These are phyloP conservation scores for Pelodiscus sinensis DNA, from an alignment of 2,113 vertebrate genomes.

Conservation along the genomic window DNA sequence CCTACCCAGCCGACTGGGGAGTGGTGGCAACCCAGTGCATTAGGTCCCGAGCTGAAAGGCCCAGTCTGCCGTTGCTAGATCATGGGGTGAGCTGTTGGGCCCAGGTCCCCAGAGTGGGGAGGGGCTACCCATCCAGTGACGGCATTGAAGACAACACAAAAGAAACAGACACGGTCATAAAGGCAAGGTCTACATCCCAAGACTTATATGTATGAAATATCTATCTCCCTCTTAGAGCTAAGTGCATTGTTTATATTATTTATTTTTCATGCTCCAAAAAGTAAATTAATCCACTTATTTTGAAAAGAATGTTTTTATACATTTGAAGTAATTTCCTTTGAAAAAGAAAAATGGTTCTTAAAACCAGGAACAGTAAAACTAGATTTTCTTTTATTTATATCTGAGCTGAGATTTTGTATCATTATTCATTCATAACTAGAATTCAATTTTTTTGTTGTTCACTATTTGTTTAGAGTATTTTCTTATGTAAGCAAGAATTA, in stretches of 20 bases:
- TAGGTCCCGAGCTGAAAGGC: too few species aligned
- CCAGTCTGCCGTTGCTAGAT: too few species aligned
- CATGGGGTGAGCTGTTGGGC: too few species aligned
- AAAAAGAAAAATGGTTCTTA: constrained; percentile 70
- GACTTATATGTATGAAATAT: neutral
- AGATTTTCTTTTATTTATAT: constrained; percentile 14
- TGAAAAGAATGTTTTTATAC: constrained; percentile 63
- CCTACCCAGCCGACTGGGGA: too few species aligned
- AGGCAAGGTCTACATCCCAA: constrained; percentile 16
- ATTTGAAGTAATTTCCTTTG: constrained; percentile 65
- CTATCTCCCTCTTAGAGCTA: neutral
- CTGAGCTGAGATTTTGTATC: constrained; percentile 44
- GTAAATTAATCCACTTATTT: constrained; percentile 67
- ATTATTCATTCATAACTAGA: constrained; percentile 70
- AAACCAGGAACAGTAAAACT: constrained; percentile 54
- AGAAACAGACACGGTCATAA: neutral
- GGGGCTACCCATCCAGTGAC: too few species aligned
- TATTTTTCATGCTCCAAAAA: constrained; percentile 65
- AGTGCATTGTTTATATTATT: constrained; percentile 59
- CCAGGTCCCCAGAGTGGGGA: too few species aligned
- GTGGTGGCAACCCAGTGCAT: too few species aligned
- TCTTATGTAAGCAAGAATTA: constrained; percentile 76
- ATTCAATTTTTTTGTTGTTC: constrained; percentile 68
- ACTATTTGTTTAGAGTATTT: constrained; percentile 69
- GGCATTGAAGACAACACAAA: neutral